Evolutionary conservation across 2,113 vertebrate species (phyloP).

Genomic region (Limanda limanda): DNA sequence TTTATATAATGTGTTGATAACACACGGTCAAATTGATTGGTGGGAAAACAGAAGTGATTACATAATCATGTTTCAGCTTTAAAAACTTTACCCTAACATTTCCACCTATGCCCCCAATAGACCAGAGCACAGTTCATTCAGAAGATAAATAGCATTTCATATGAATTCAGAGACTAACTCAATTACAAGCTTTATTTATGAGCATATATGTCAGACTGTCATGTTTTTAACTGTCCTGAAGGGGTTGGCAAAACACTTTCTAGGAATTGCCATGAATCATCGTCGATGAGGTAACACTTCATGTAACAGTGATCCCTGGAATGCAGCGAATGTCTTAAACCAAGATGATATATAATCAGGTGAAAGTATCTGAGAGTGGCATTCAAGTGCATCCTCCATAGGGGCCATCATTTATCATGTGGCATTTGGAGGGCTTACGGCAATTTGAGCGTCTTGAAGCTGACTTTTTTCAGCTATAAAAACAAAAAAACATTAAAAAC

Average conservation of each 20-base stretch:
- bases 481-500: too few species aligned
- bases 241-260: constrained; percentile 3
- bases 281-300: neutral
- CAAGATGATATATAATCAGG: neutral
- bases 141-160: neutral
- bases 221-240: neutral
- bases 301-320: constrained; percentile 6
- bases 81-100: neutral
- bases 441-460: too few species aligned
- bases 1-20: constrained; percentile 33
- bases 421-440: too few species aligned
- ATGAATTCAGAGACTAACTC: neutral
- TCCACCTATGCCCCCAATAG: neutral
- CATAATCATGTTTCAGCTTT: constrained; percentile 4
- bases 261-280: constrained; percentile 16
- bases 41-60: constrained; percentile 3
- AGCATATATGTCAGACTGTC: neutral
- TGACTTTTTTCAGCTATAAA: too few species aligned
- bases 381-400: neutral
- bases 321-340: neutral
- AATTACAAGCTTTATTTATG: constrained; percentile 4
- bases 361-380: neutral
- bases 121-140: neutral
- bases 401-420: too few species aligned
- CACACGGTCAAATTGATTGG: constrained; percentile 20